A percentile compares a stretch with the other conserved stretches of the same genome.
Conservation (phyloP, 2,888 invertebrate genomes). For the Eupsilia transversa region DNA sequence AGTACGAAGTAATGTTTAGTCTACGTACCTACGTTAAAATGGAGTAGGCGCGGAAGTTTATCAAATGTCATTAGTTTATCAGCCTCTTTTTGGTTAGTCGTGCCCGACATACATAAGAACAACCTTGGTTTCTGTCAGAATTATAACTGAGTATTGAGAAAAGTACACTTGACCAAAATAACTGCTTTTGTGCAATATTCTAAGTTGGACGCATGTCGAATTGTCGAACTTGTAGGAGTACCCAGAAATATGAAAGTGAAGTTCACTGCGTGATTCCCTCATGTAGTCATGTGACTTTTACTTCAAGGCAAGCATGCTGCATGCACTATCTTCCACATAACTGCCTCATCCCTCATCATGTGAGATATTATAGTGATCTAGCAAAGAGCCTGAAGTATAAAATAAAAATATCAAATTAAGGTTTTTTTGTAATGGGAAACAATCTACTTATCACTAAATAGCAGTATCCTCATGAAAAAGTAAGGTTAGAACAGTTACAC, state of each 20-base stretch:
- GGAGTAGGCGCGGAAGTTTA: conserved; percentile 28
- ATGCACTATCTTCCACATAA: not conserved
- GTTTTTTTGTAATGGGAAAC: not conserved
- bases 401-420: not conserved
- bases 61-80: conserved; percentile 53
- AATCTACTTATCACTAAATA: not conserved
- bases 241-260: not conserved
- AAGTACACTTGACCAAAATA: not conserved
- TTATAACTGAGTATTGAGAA: not conserved
- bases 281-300: not conserved
- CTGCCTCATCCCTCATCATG: not conserved
- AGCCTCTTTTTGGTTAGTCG: conserved; percentile 18
- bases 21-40: conserved; percentile 22
- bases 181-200: not conserved
- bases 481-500: not conserved
- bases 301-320: not conserved
- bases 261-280: not conserved
- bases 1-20: not conserved
- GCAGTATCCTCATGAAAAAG: not conserved
- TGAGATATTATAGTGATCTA: not conserved
- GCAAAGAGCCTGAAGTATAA: not conserved
- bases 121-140: conserved; percentile 15
- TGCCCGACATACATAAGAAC: not conserved
- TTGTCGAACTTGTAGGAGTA: not conserved
- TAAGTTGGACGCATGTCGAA: not conserved